Percentiles rank a stretch among this genome's conserved stretches.
These are phyloP conservation scores for Styela plicata DNA, from an alignment of 23 tunicate species.

Conservation along the genomic window DNA sequence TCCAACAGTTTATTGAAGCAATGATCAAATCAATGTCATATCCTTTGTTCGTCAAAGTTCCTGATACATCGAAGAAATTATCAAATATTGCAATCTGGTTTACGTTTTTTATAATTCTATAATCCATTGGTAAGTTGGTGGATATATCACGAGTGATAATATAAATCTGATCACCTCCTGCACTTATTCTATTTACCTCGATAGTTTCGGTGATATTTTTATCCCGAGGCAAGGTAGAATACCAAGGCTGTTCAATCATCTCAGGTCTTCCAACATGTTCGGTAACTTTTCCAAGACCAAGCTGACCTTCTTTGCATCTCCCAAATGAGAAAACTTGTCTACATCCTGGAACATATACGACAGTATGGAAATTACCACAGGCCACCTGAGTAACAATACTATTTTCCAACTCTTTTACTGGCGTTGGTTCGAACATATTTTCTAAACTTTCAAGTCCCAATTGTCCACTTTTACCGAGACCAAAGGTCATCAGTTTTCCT, in stretches of 20 bases:
- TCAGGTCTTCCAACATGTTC: neutral
- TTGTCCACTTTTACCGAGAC: constrained; percentile 68
- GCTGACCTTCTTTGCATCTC: constrained; percentile 70
- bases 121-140: neutral
- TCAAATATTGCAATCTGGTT: constrained; percentile 18
- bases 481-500: constrained; percentile 87
- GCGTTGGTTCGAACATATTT: constrained; percentile 32
- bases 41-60: neutral
- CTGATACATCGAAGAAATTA: neutral
- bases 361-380: constrained; percentile 70
- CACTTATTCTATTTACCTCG: too few relatives aligned
- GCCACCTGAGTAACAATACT: constrained; percentile 64
- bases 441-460: constrained; percentile 59
- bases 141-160: too few relatives aligned
- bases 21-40: constrained; percentile 12
- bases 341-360: constrained; percentile 39
- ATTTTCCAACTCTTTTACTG: constrained; percentile 83
- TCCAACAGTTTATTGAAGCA: constrained; percentile 52
- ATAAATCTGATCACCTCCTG: neutral
- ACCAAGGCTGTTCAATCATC: neutral
- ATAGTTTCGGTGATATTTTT: neutral
- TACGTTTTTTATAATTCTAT: neutral
- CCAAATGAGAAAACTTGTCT: constrained; percentile 61
- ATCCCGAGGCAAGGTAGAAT: neutral
- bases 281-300: constrained; percentile 57